phyloP scores from a whole-genome alignment of 2,797 vertebrate genomes.

The Pteronotus mesoamericanus region DNA sequence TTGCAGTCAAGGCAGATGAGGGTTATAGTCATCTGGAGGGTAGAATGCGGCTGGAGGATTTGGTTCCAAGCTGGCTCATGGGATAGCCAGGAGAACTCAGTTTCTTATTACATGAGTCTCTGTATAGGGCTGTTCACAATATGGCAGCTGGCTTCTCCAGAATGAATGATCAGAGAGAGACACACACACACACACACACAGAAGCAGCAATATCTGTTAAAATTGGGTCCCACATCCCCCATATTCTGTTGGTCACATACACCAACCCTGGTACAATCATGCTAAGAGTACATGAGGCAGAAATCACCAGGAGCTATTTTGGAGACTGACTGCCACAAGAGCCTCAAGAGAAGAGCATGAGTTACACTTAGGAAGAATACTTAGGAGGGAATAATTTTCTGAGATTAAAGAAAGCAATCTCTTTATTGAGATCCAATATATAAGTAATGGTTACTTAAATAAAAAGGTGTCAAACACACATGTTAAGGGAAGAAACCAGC shows the following conservation, averaged over 20 bases:
- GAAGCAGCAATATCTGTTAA: neutral
- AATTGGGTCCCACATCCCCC: neutral
- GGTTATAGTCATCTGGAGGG: neutral
- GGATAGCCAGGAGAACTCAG: neutral
- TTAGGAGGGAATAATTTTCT: neutral
- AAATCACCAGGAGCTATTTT: neutral
- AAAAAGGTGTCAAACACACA: neutral
- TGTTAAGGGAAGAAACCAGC: neutral
- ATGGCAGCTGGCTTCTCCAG: neutral
- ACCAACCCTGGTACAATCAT: neutral
- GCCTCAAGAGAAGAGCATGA: neutral
- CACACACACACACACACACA: neutral
- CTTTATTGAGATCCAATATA: neutral
- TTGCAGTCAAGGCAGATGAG: neutral
- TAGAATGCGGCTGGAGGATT: neutral
- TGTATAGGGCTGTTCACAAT: neutral
- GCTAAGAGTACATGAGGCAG: neutral
- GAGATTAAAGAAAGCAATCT: neutral
- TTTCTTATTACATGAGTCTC: neutral
- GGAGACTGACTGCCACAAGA: neutral
- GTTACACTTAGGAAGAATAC: neutral
- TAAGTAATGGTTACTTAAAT: neutral
- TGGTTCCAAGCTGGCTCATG: fast-evolving
- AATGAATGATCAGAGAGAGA: neutral
- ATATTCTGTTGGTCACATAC: neutral